Evolutionary conservation across 2,113 vertebrate genomes (phyloP).

Genomic region (Pangasianodon gigas): DNA sequence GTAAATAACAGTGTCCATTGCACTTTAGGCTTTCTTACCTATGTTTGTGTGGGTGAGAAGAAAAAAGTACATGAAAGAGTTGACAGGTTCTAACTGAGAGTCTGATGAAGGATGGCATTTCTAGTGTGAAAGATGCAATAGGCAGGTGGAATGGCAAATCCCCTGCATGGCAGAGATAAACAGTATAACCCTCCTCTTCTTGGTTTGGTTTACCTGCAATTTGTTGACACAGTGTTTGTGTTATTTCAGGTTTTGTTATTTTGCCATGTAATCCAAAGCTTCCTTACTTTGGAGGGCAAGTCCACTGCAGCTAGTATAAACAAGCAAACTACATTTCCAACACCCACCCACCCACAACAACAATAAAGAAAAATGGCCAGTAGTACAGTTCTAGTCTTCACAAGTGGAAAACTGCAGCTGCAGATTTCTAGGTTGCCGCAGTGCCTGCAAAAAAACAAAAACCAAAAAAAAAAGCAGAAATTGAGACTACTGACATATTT

Average conservation of each 20-base stretch:
- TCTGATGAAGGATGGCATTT: conserved; percentile 39
- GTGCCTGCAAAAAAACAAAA: conserved; percentile 73
- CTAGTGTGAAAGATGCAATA: conserved; percentile 7
- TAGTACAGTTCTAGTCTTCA: conserved; percentile 78
- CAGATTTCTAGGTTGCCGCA: conserved; percentile 70
- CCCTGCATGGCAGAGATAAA: conserved; percentile 96
- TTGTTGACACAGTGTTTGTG: conserved; percentile 47
- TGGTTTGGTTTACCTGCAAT: conserved; percentile 79
- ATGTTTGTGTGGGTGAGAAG: conserved; percentile 11
- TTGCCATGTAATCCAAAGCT: conserved; percentile 47
- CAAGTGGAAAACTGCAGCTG: conserved; percentile 78
- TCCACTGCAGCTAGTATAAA: conserved; percentile 74
- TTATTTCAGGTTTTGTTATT: conserved; percentile 54
- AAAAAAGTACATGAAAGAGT: conserved; percentile 29
- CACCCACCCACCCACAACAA: conserved; percentile 59
- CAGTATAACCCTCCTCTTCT: conserved; percentile 78
- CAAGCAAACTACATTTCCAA: conserved; percentile 26
- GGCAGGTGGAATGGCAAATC: conserved; percentile 70
- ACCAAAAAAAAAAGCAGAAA: not conserved
- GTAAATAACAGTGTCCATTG: conserved; percentile 1
- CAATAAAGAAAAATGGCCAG: conserved; percentile 62
- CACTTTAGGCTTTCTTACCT: conserved; percentile 11
- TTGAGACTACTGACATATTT: not conserved
- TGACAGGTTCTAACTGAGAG: conserved; percentile 40
- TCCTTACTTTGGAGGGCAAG: conserved; percentile 61